A percentile compares a stretch with the other conserved stretches of the same genome.
Conservation (phyloP, 2,888 invertebrate species). For the Ptilodon capucinus region DNA sequence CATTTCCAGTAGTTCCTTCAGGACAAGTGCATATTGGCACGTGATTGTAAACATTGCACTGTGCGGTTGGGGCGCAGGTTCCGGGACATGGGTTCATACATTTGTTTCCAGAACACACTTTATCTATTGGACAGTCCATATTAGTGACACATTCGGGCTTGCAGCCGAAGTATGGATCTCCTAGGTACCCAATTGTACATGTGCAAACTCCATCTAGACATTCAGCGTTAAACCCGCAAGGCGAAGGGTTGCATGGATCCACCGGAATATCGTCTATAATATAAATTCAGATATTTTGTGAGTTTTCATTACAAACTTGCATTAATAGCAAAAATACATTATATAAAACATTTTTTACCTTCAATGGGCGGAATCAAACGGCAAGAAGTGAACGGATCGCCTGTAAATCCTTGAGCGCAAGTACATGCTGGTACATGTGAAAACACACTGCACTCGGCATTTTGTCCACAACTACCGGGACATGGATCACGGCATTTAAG, state of each 20-base stretch:
- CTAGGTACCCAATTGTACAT: conserved; percentile 87
- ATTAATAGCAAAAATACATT: too few species aligned
- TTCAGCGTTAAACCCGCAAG: conserved; percentile 86
- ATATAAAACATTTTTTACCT: conserved; percentile 43
- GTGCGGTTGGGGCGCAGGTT: conserved; percentile 84
- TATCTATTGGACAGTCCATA: conserved; percentile 86
- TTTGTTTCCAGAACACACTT: conserved; percentile 88
- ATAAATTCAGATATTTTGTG: not conserved
- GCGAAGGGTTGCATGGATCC: conserved; percentile 89
- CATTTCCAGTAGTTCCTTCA: conserved; percentile 85
- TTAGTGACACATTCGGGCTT: conserved; percentile 90
- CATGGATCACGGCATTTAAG: conserved; percentile 89
- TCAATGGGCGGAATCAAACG: conserved; percentile 67
- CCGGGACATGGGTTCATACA: conserved; percentile 89
- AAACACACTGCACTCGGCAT: conserved; percentile 84
- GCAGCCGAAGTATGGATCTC: conserved; percentile 88
- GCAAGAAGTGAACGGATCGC: conserved; percentile 90
- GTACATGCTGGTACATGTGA: conserved; percentile 87
- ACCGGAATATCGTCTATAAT: conserved; percentile 63
- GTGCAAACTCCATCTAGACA: conserved; percentile 86
- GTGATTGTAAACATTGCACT: conserved; percentile 85
- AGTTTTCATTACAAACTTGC: not conserved
- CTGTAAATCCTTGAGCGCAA: conserved; percentile 87
- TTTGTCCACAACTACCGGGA: conserved; percentile 86
- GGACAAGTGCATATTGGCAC: conserved; percentile 86